Evolutionary conservation across 2,888 invertebrate species (phyloP), one percentile per base, ranked within the genome.

Genomic region (Epinotia brunnichana): DNA sequence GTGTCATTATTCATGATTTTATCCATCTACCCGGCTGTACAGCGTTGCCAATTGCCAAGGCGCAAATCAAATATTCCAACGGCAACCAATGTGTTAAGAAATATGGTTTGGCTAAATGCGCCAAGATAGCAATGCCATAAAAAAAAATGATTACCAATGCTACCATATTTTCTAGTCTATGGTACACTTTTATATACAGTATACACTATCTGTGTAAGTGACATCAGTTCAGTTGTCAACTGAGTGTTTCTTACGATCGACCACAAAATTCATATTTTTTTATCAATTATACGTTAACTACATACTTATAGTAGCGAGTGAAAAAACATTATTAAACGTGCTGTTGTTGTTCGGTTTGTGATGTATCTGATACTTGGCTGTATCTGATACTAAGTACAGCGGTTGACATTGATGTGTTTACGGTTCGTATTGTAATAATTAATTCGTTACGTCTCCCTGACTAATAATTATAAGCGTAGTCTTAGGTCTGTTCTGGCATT

Each of bases 401-500:
- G 85, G 75, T 80, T 83, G 82, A 80, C 85, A 84, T 89, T 88
- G 79, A 87, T 88, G 90, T 89, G 86, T 89, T 89, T 88, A 89
- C 86, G 88, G 89, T 89, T 83, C 84, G 87, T 90, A 83, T 79
- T 78, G 79, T 78, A 81, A 79, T 79, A 81, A 81, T 81, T 85
- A 82, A 84, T 85, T 86, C 83, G 85, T 90, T 86, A 89, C 83
- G 84, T 86, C 83, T 87, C 73, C 78, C 75, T 67, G 10, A 70
- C 75, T 67, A 17, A 70, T 74, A 59, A 39, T 72, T 63, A 19
- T 64, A 29, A 59, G 41, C 70, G 66, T 62, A 44, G 57, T 44
- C 10, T 29, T 39, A 51, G 51, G 44, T 44, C 51, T 29, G 39
- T 54, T 53, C 10, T 21, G 21, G 39, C 41, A 41, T 54, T 48